These are phyloP conservation scores for Podarcis lilfordi DNA, from an alignment of 2,797 vertebrate species.

Conservation along the genomic window DNA sequence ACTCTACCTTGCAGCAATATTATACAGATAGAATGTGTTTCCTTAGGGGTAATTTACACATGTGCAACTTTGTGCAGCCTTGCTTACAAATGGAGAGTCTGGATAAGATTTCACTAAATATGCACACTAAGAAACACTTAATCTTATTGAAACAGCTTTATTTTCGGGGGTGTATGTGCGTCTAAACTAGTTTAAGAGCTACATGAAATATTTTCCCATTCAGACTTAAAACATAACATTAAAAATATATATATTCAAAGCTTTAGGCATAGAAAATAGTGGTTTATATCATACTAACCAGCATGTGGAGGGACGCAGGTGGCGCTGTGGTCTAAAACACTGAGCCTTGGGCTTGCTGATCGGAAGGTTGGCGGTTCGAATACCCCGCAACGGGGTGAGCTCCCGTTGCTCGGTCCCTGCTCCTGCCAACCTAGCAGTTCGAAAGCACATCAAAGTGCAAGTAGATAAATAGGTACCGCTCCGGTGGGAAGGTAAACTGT, in stretches of 20 bases:
- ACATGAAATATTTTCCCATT: not conserved
- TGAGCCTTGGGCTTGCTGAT: too few relatives aligned
- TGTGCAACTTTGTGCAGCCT: not conserved
- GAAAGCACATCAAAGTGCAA: too few relatives aligned
- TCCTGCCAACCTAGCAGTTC: too few relatives aligned
- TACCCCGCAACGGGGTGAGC: too few relatives aligned
- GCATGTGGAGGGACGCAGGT: too few relatives aligned
- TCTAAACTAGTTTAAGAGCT: too few relatives aligned
- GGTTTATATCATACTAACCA: not conserved
- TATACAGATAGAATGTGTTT: not conserved
- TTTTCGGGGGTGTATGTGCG: too few relatives aligned
- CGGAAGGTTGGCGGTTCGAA: too few relatives aligned
- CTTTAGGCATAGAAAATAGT: not conserved
- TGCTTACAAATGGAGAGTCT: not conserved
- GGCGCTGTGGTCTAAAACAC: too few relatives aligned
- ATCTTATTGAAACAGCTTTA: not conserved
- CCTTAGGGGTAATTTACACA: not conserved
- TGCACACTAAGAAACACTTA: accelerated
- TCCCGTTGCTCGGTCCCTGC: too few relatives aligned
- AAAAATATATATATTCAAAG: not conserved
- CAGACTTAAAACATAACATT: not conserved
- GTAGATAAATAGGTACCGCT: too few relatives aligned
- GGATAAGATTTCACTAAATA: accelerated
- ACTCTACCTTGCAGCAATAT: not conserved
- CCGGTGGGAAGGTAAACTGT: too few relatives aligned